Percentiles rank a stretch among this genome's conserved stretches.
phyloP scores from a whole-genome alignment of 2,888 invertebrate species.

The Plagodis dolabraria region DNA sequence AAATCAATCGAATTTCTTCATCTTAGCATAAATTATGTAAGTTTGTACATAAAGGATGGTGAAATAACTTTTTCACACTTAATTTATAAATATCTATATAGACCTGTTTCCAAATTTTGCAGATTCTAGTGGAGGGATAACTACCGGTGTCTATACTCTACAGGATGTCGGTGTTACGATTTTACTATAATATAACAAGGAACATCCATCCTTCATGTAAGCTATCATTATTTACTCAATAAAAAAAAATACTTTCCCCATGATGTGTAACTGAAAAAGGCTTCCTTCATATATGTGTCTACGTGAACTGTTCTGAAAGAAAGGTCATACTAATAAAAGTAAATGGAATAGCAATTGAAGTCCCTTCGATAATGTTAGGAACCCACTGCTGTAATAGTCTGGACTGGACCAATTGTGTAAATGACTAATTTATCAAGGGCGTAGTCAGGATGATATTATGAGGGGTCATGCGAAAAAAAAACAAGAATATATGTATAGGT shows the following conservation, averaged over 20 bases:
- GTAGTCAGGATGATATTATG: background rate
- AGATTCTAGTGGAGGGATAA: background rate
- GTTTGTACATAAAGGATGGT: no score
- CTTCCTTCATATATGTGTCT: no score
- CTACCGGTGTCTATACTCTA: background rate
- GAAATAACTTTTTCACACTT: no score
- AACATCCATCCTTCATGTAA: slow-evolving; percentile 25
- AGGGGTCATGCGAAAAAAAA: no score
- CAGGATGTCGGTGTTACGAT: slow-evolving; percentile 32
- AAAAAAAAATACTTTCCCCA: background rate
- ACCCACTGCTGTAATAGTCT: background rate
- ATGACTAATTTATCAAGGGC: background rate
- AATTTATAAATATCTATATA: no score
- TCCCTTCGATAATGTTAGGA: background rate
- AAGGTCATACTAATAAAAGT: slow-evolving; percentile 35
- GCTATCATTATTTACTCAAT: no score
- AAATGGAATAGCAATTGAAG: slow-evolving; percentile 14
- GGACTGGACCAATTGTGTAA: background rate
- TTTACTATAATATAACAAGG: slow-evolving; percentile 17
- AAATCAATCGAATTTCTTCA: no score
- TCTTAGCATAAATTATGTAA: no score
- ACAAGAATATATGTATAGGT: no score
- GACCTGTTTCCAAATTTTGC: no score
- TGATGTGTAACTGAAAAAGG: no score
- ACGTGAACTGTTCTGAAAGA: background rate